Percentiles rank a stretch among this genome's conserved stretches.
These are phyloP conservation scores for Corella eumyota DNA, from an alignment of 23 tunicate species.

Conservation along the genomic window DNA sequence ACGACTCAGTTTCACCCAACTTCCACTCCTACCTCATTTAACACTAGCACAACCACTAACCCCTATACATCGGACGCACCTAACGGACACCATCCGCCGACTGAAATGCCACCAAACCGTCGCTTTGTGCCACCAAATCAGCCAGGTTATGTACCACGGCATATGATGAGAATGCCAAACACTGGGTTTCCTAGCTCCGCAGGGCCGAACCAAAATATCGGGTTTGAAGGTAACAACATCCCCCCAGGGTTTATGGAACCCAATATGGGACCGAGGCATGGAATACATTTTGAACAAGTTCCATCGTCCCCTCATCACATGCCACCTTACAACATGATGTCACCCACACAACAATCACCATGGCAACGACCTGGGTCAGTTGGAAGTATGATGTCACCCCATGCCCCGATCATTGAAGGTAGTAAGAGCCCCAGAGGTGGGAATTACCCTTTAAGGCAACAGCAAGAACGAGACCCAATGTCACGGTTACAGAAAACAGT, in stretches of 20 bases:
- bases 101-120: too few relatives aligned
- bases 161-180: slow-evolving; percentile 14
- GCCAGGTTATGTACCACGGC: background rate
- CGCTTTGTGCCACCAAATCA: slow-evolving; percentile 5
- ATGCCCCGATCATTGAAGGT: slow-evolving; percentile 7
- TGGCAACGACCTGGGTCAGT: slow-evolving; percentile 31
- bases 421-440: slow-evolving; percentile 41
- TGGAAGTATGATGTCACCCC: slow-evolving; percentile 30
- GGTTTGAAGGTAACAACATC: too few relatives aligned
- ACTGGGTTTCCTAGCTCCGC: background rate
- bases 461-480: slow-evolving; percentile 53
- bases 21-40: slow-evolving; percentile 74
- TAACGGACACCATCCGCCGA: too few relatives aligned
- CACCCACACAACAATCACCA: slow-evolving; percentile 14
- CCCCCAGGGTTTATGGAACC: slow-evolving; percentile 13
- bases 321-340: background rate
- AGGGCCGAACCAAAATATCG: slow-evolving; percentile 1
- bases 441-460: background rate
- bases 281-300: slow-evolving; percentile 21
- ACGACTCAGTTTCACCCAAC: slow-evolving; percentile 52
- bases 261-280: slow-evolving; percentile 28
- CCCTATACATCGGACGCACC: too few relatives aligned
- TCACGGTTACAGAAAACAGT: slow-evolving; percentile 82
- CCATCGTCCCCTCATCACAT: background rate
- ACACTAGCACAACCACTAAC: slow-evolving; percentile 10